Percentiles rank a stretch among this genome's conserved stretches.
Conservation (phyloP, 2,888 invertebrate species). For the Synergus umbraculus region DNA sequence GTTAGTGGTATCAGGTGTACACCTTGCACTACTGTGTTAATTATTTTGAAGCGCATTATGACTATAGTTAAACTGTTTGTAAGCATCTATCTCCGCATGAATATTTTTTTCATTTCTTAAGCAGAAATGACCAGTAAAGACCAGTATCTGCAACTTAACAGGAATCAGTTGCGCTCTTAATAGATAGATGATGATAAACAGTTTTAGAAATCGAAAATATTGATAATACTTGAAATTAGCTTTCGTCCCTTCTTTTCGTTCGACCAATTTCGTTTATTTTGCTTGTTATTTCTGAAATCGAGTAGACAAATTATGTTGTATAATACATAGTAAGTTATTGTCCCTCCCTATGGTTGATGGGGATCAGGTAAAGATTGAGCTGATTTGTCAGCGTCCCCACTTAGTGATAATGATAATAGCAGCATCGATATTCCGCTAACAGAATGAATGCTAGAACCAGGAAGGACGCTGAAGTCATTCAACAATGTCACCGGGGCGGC, state of each 20-base stretch:
- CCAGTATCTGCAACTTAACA: neutral
- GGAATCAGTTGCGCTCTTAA: neutral
- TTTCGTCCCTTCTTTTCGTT: neutral
- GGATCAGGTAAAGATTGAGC: slow-evolving; percentile 3
- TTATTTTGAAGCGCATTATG: slow-evolving; percentile 54
- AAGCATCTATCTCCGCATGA: neutral
- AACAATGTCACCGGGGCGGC: slow-evolving; percentile 72
- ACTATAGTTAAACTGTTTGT: slow-evolving; percentile 21
- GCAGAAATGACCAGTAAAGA: neutral
- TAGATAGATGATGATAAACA: neutral
- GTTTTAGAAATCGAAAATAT: no score
- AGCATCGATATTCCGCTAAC: slow-evolving; percentile 59
- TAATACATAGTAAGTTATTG: neutral
- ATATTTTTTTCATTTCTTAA: neutral
- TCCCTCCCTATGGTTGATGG: neutral
- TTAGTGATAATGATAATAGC: slow-evolving; percentile 41
- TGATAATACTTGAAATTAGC: neutral
- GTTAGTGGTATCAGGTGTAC: slow-evolving; percentile 63
- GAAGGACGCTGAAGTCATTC: slow-evolving; percentile 65
- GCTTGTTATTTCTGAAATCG: neutral
- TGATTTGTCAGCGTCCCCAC: slow-evolving; percentile 20
- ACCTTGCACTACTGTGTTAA: slow-evolving; percentile 66
- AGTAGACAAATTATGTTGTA: neutral
- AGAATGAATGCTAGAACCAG: slow-evolving; percentile 51
- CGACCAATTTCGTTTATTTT: neutral